Evolutionary conservation across 1,140 invertebrate species (phyloP).

Genomic region (Heliconius himera): DNA sequence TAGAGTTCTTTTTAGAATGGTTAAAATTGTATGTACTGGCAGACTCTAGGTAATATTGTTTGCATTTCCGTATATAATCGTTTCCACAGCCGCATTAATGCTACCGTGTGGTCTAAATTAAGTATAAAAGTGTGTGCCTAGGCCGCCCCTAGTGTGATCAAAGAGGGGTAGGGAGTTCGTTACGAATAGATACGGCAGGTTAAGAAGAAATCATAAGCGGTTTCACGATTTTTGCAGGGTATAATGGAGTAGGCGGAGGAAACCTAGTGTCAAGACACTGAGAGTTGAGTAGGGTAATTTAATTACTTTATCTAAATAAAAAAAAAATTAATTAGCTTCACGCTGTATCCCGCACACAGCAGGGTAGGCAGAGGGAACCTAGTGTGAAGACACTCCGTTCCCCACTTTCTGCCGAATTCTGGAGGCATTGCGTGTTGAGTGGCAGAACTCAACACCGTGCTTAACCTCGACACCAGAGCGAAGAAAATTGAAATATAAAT

Average conservation of each 20-base stretch:
- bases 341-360: too few relatives aligned
- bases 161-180: slow-evolving; percentile 42
- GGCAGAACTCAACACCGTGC: too few relatives aligned
- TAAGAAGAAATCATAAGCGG: background rate
- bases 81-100: slow-evolving; percentile 53
- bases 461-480: too few relatives aligned
- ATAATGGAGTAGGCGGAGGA: background rate
- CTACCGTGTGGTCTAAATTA: slow-evolving; percentile 64
- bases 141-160: slow-evolving; percentile 57
- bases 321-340: too few relatives aligned
- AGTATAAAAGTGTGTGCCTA: slow-evolving; percentile 62
- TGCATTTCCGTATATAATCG: slow-evolving; percentile 44
- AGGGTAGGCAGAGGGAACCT: background rate
- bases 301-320: too few relatives aligned
- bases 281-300: too few relatives aligned
- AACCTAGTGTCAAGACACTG: too few relatives aligned
- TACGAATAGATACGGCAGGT: slow-evolving; percentile 35
- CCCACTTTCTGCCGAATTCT: too few relatives aligned
- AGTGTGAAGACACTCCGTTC: background rate
- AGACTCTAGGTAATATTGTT: slow-evolving; percentile 32
- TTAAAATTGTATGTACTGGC: background rate
- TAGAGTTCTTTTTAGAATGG: background rate
- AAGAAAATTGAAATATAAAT: too few relatives aligned
- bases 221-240: background rate
- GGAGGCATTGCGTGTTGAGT: too few relatives aligned